Evolutionary conservation across 2,113 vertebrate genomes (phyloP).

Genomic region (Chloropsis cyanopogon): DNA sequence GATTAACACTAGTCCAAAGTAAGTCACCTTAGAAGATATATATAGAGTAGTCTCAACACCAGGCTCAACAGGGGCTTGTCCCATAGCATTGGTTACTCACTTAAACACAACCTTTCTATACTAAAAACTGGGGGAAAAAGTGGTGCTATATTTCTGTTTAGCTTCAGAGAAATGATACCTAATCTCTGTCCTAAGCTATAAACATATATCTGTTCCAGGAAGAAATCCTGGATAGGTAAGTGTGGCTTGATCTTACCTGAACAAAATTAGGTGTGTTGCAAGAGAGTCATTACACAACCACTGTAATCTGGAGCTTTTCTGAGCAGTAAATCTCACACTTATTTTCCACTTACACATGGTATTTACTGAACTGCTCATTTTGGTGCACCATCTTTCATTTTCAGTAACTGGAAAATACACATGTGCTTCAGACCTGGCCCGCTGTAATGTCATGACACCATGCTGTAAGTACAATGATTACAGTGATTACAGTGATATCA

Average conservation of each 20-base stretch:
- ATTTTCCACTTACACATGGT: background rate
- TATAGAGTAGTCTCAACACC: background rate
- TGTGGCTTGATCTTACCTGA: conserved; percentile 4
- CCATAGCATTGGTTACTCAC: background rate
- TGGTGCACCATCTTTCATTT: background rate
- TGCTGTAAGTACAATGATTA: background rate
- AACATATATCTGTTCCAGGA: background rate
- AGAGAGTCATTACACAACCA: background rate
- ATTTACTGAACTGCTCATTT: background rate
- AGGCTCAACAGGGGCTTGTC: background rate
- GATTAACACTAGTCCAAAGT: background rate
- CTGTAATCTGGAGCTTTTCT: background rate
- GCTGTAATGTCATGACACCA: accelerated
- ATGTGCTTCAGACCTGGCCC: background rate
- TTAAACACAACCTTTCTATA: background rate
- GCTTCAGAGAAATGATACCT: background rate
- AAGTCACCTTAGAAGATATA: background rate
- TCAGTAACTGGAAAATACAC: background rate
- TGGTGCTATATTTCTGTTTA: background rate
- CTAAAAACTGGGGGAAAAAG: background rate
- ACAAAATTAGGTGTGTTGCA: conserved; percentile 9
- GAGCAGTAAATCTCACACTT: background rate
- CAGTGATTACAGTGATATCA: background rate
- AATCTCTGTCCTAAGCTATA: background rate
- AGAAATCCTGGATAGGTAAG: background rate